These are phyloP conservation scores for Agrochola lota DNA, from an alignment of 2,888 invertebrate genomes.

Conservation along the genomic window DNA sequence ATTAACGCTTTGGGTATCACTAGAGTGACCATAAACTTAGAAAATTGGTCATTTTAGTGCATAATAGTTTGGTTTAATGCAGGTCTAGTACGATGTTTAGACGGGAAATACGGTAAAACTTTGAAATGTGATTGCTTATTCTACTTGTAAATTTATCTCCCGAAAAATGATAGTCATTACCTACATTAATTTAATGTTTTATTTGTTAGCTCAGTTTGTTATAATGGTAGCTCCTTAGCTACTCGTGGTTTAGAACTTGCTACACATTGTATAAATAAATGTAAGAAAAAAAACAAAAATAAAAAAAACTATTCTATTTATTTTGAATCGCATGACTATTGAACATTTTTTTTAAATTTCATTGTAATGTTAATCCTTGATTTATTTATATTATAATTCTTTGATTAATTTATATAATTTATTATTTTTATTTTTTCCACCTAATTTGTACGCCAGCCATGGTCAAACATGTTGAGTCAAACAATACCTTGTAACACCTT, in stretches of 20 bases:
- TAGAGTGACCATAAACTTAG: conserved; percentile 53
- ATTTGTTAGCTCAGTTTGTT: background rate
- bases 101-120: background rate
- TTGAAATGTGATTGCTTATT: conserved; percentile 28
- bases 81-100: conserved; percentile 19
- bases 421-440: too few species aligned
- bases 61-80: conserved; percentile 39
- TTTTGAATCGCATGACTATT: too few species aligned
- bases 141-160: background rate
- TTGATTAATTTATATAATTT: too few species aligned
- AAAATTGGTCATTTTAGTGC: conserved; percentile 35
- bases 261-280: background rate
- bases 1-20: conserved; percentile 74
- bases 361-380: too few species aligned
- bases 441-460: too few species aligned
- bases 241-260: background rate
- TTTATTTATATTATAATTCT: too few species aligned
- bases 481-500: too few species aligned
- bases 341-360: too few species aligned
- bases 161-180: background rate
- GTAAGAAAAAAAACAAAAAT: too few species aligned
- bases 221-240: background rate
- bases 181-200: background rate
- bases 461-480: too few species aligned
- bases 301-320: too few species aligned